Conservation (phyloP, 2,113 vertebrate species). For the Carassius carassius region DNA sequence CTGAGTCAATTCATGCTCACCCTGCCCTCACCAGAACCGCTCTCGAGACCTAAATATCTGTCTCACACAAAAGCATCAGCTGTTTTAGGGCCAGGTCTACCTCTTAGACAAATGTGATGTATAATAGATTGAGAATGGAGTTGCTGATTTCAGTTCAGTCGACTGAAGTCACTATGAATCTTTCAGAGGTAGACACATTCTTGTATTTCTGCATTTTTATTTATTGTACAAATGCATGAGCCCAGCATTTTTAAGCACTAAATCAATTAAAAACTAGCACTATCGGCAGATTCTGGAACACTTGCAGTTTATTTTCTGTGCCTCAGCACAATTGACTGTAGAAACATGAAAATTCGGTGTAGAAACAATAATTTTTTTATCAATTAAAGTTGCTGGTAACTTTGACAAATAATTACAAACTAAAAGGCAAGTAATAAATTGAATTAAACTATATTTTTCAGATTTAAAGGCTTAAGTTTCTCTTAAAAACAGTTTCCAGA, state of each 20-base stretch:
- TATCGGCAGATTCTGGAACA: too few relatives aligned
- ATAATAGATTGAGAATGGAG: not conserved
- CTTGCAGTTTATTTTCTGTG: too few relatives aligned
- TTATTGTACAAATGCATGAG: not conserved
- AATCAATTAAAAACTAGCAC: too few relatives aligned
- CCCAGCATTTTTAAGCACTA: not conserved
- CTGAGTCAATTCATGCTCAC: slow-evolving; percentile 23
- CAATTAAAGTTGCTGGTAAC: too few relatives aligned
- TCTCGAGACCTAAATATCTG: not conserved
- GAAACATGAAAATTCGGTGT: too few relatives aligned
- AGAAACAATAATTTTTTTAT: too few relatives aligned
- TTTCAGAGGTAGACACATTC: not conserved
- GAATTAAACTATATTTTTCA: too few relatives aligned
- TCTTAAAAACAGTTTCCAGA: slow-evolving; percentile 39
- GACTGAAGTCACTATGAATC: not conserved
- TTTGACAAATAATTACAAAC: too few relatives aligned
- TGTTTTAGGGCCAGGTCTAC: slow-evolving; percentile 1
- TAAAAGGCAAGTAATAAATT: too few relatives aligned
- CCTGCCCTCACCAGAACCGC: slow-evolving; percentile 14
- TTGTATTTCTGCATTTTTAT: not conserved
- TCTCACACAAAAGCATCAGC: not conserved
- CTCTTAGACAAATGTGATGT: not conserved
- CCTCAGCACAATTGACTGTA: too few relatives aligned
- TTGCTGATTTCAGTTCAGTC: not conserved
- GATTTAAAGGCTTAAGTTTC: slow-evolving; percentile 33